Evolutionary conservation across 1,140 invertebrate genomes (phyloP).

Genomic region (Brachionus manjavacas): DNA sequence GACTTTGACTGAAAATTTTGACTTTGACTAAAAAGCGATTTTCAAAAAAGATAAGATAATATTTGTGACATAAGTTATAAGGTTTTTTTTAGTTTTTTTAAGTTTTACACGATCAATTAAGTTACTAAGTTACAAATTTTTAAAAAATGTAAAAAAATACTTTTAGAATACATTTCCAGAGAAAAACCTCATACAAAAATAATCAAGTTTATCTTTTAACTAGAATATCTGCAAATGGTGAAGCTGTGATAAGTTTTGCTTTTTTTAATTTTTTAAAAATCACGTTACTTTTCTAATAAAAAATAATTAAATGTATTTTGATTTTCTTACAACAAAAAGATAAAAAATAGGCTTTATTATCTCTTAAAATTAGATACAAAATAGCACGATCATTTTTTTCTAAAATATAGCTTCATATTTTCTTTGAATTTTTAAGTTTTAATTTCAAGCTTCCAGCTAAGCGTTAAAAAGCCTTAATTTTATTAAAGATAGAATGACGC

Average conservation of each 20-base stretch:
- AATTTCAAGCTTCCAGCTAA: neutral
- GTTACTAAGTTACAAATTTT: neutral
- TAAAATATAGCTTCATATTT: neutral
- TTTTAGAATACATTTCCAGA: neutral
- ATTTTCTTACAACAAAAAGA: neutral
- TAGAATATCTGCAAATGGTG: neutral
- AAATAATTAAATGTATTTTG: neutral
- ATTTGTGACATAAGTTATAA: neutral
- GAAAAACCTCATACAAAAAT: neutral
- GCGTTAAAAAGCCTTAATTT: neutral
- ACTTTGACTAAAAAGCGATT: no score
- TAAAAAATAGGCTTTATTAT: constrained; percentile 8
- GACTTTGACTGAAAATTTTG: no score
- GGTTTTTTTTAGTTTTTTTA: no score
- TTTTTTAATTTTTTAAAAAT: neutral
- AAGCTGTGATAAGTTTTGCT: neutral
- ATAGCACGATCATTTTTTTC: neutral
- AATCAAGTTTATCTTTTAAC: neutral
- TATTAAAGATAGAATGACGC: neutral
- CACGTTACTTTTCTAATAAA: constrained; percentile 19
- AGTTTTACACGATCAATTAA: no score
- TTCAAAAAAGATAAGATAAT: neutral
- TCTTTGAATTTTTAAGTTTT: neutral
- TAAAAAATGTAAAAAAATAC: neutral
- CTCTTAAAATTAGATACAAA: neutral